These are phyloP conservation scores for Hymenochirus boettgeri DNA, from an alignment of 2,113 vertebrate genomes.

Conservation along the genomic window DNA sequence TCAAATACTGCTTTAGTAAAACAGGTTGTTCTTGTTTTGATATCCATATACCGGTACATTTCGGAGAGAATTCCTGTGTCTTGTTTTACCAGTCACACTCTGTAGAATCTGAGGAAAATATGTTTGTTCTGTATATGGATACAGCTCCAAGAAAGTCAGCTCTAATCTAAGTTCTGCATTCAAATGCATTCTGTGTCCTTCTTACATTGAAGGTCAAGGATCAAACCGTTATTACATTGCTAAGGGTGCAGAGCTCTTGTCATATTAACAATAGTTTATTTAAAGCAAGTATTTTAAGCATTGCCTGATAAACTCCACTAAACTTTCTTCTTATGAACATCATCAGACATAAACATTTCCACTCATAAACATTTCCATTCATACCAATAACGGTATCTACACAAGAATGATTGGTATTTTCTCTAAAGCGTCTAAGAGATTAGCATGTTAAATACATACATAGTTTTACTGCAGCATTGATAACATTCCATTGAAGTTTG, in stretches of 20 bases:
- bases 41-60: too few species aligned
- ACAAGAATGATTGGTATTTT: slow-evolving; percentile 5
- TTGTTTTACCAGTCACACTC: too few species aligned
- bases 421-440: slow-evolving; percentile 1
- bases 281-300: neutral
- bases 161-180: too few species aligned
- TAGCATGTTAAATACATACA: neutral
- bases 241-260: neutral
- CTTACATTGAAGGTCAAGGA: neutral
- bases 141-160: too few species aligned
- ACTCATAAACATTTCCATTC: too few species aligned
- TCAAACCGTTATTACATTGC: neutral
- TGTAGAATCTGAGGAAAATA: too few species aligned
- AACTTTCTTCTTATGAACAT: neutral
- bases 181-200: neutral
- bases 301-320: slow-evolving; percentile 15
- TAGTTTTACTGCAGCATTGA: neutral
- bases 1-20: too few species aligned
- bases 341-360: slow-evolving; percentile 12
- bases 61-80: too few species aligned
- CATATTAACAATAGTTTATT: neutral
- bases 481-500: too few species aligned
- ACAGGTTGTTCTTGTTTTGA: too few species aligned
- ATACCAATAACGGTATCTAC: neutral
- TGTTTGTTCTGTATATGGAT: too few species aligned